phyloP scores from a whole-genome alignment of 2,888 invertebrate species.

The Andricus quercusramuli region DNA sequence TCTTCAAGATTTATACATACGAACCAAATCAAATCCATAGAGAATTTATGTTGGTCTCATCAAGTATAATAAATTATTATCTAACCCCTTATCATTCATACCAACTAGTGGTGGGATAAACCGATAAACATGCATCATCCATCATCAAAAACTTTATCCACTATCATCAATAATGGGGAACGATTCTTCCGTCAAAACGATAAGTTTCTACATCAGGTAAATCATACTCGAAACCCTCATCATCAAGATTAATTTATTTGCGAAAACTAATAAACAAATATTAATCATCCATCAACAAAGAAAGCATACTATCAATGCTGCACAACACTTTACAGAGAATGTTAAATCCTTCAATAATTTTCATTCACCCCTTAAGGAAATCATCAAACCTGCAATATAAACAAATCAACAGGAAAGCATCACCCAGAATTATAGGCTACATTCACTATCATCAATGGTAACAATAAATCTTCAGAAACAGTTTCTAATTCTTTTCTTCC shows the following conservation, averaged over 20 bases:
- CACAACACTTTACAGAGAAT: not conserved
- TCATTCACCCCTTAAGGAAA: not conserved
- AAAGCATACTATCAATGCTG: not conserved
- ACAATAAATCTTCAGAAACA: not conserved
- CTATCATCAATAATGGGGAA: not conserved
- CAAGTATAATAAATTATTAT: too few relatives aligned
- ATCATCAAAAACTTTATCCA: not conserved
- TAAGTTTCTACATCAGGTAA: too few relatives aligned
- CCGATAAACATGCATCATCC: not conserved
- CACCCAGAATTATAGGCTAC: not conserved
- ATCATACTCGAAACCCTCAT: too few relatives aligned
- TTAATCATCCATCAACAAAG: conserved; percentile 7
- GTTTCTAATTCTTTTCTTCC: too few relatives aligned
- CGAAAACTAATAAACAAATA: not conserved
- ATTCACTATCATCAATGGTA: not conserved
- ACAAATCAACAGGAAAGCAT: not conserved
- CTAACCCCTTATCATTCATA: too few relatives aligned
- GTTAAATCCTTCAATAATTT: not conserved
- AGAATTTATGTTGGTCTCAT: too few relatives aligned
- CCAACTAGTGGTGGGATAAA: not conserved
- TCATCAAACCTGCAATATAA: not conserved
- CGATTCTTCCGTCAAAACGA: too few relatives aligned
- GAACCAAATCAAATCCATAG: too few relatives aligned
- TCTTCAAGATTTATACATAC: too few relatives aligned
- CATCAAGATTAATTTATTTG: too few relatives aligned